Conservation (phyloP, 2,888 invertebrate genomes). For the Ornithoptera priamus region DNA sequence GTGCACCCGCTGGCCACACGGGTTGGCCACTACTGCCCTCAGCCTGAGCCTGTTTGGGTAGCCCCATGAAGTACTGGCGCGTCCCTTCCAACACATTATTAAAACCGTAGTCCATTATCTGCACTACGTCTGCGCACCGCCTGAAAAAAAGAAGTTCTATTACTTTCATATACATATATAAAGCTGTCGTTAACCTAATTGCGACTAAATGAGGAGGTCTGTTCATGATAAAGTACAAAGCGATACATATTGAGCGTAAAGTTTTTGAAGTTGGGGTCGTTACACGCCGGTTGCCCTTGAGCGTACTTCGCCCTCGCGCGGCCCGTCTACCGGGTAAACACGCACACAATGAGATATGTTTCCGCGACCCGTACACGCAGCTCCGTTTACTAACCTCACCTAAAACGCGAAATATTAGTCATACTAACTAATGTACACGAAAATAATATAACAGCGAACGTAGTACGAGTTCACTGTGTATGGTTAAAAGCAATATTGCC, state of each 20-base stretch:
- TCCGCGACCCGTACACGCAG: conserved; percentile 40
- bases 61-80: conserved; percentile 90
- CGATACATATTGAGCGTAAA: conserved; percentile 39
- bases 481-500: neutral
- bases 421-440: neutral
- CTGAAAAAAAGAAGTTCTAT: conserved; percentile 41
- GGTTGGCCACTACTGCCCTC: conserved; percentile 61
- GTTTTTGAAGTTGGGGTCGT: conserved; percentile 59
- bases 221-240: conserved; percentile 8
- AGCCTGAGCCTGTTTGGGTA: conserved; percentile 80
- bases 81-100: conserved; percentile 91
- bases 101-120: conserved; percentile 87
- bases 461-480: no score
- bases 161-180: neutral
- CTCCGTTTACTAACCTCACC: conserved; percentile 56
- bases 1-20: conserved; percentile 59
- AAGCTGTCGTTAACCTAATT: conserved; percentile 1
- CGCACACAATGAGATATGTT: conserved; percentile 42
- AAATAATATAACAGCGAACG: neutral
- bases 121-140: conserved; percentile 60
- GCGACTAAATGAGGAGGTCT: neutral
- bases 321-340: conserved; percentile 37
- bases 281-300: conserved; percentile 71
- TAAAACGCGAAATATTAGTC: conserved; percentile 38
- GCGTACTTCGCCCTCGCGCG: conserved; percentile 65